Evolutionary conservation across 2,113 vertebrate genomes (phyloP), one percentile per base, ranked within the genome.

Genomic region (Mobula hypostoma): DNA sequence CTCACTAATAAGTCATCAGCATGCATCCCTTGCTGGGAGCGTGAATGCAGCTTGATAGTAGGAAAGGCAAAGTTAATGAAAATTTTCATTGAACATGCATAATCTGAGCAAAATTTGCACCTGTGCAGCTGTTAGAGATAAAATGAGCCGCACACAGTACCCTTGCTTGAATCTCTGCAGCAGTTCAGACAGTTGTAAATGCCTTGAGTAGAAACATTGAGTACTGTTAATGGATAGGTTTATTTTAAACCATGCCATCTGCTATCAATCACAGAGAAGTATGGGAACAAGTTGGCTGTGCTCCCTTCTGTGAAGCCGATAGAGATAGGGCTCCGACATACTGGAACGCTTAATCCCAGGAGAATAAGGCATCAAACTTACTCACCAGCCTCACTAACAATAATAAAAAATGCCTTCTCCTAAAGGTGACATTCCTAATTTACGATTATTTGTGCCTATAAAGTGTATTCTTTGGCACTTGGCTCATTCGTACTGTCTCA

Each of bases 371-470:
- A 98, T 98, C 98, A 98, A 97, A 98, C 97, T 97, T 98, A 98
- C 97, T 99, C 98, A 98, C 97, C 98, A 98, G 97, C 98, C 98
- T 97, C 97, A 98, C 98, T 98, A 98, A 98, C 98, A 98, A 98
- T 98, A 99, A 99, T 99, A 99, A 99, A 66, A 99, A 99, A 98
- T 97, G 98, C 97, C 98, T 97, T 95, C 97, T 98, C 98, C 98
- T 99, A 99, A 99, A 99, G 98, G 98, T 99, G 98, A 99, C 98
- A 99, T 99, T 98, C 98, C 97, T 97, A 99, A 99, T 99, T 99
- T 99, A 99, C 97, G 98, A 98, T 99, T 99, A 99, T 99, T 99
- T 99, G 98, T 99, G 98, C 98, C 98, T 98, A 98, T 99, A 99
- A 99, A 99, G 98, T 98, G 98, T 98, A 98, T 99, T 98, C 98